Percentiles rank a stretch among this genome's conserved stretches.
These are phyloP conservation scores for Pterocles gutturalis DNA, from an alignment of 2,113 vertebrate species.

Conservation along the genomic window DNA sequence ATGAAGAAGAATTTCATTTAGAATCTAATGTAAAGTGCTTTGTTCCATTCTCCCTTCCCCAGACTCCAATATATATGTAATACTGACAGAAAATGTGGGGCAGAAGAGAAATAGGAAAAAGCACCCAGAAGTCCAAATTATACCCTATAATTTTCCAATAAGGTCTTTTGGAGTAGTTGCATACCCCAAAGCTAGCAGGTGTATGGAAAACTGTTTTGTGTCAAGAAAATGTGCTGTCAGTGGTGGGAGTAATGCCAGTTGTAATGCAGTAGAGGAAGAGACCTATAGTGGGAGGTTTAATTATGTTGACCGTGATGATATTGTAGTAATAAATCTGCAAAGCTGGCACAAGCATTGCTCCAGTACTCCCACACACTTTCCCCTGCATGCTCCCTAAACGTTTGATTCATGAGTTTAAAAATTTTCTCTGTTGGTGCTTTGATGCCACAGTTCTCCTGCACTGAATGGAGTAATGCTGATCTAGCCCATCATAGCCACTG, in stretches of 20 bases:
- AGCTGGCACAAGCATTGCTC: conserved; percentile 29
- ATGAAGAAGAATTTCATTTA: conserved; percentile 34
- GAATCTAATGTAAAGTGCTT: background rate
- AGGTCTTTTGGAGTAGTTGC: background rate
- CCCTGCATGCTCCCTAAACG: background rate
- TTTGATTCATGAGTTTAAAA: background rate
- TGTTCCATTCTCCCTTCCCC: background rate
- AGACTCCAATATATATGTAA: background rate
- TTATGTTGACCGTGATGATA: conserved; percentile 42
- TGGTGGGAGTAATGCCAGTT: conserved; percentile 5
- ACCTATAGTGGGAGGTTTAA: conserved; percentile 49
- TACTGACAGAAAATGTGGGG: background rate
- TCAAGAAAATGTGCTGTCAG: background rate
- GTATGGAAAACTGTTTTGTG: conserved; percentile 4
- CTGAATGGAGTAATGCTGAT: background rate
- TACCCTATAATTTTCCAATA: background rate
- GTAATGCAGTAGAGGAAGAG: background rate
- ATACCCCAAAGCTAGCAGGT: background rate
- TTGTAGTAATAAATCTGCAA: conserved; percentile 50
- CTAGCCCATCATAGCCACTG: background rate
- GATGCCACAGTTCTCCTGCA: background rate
- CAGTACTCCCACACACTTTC: background rate
- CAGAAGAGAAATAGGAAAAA: background rate
- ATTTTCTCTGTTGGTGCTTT: background rate
- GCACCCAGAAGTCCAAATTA: background rate